Evolutionary conservation across 2,797 vertebrate species (phyloP).

Genomic region (Avahi laniger): DNA sequence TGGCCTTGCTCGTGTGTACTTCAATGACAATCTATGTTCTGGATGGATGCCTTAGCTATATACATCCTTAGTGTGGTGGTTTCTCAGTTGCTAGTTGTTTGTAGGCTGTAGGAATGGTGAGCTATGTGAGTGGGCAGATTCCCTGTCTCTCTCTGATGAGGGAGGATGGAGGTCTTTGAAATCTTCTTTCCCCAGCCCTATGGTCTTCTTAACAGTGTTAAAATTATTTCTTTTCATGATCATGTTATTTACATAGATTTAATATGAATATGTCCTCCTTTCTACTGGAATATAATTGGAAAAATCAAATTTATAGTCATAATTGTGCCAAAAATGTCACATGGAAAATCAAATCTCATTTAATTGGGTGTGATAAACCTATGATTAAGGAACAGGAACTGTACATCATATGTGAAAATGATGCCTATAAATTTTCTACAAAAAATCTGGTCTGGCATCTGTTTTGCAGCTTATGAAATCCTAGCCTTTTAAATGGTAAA

Average conservation of each 20-base stretch:
- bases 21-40: too few relatives aligned
- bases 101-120: too few relatives aligned
- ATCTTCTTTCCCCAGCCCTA: too few relatives aligned
- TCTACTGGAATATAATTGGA: neutral
- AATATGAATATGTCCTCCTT: neutral
- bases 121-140: too few relatives aligned
- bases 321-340: conserved; percentile 32
- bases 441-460: neutral
- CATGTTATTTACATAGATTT: conserved; percentile 20
- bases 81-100: too few relatives aligned
- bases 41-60: too few relatives aligned
- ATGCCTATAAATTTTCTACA: conserved; percentile 42
- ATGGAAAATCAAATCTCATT: conserved; percentile 39
- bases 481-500: neutral
- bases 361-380: conserved; percentile 3
- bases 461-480: neutral
- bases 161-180: too few relatives aligned
- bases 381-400: neutral
- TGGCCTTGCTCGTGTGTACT: too few relatives aligned
- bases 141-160: too few relatives aligned
- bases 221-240: neutral
- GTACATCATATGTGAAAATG: conserved; percentile 13
- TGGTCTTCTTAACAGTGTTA: too few relatives aligned
- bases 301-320: conserved; percentile 43
- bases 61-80: too few relatives aligned